Conservation (phyloP, 1,140 invertebrate species). For the Achroia grisella region DNA sequence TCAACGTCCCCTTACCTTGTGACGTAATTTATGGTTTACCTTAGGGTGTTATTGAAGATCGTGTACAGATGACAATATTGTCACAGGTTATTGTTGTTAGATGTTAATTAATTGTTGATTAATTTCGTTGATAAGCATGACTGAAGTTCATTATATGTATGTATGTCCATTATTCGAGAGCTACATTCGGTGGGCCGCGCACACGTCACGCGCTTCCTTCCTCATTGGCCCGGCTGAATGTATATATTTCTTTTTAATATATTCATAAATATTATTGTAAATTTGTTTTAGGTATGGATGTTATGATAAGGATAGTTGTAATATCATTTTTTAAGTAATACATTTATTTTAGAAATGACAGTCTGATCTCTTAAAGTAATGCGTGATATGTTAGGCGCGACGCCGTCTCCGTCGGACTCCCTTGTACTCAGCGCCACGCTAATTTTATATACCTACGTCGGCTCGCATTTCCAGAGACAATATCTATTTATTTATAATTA, state of each 20-base stretch:
- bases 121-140: conserved; percentile 46
- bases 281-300: conserved; percentile 65
- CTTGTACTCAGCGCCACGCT: not conserved
- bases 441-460: not conserved
- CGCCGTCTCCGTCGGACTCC: conserved; percentile 29
- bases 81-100: too few species aligned
- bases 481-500: too few species aligned
- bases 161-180: conserved; percentile 3
- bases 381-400: conserved; percentile 27
- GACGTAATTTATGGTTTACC: too few species aligned
- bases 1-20: too few species aligned
- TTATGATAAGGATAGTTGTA: conserved; percentile 63
- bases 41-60: too few species aligned
- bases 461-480: too few species aligned
- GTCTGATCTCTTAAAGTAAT: conserved; percentile 68
- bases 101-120: conserved; percentile 62
- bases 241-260: conserved; percentile 11
- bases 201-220: not conserved
- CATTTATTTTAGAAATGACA: conserved; percentile 64
- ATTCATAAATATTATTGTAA: conserved; percentile 37
- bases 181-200: not conserved
- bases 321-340: conserved; percentile 52
- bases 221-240: not conserved
- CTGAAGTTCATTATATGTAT: conserved; percentile 46
- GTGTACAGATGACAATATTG: too few species aligned